Evolutionary conservation across 2,113 vertebrate species (phyloP).

Genomic region (Alosa alosa): DNA sequence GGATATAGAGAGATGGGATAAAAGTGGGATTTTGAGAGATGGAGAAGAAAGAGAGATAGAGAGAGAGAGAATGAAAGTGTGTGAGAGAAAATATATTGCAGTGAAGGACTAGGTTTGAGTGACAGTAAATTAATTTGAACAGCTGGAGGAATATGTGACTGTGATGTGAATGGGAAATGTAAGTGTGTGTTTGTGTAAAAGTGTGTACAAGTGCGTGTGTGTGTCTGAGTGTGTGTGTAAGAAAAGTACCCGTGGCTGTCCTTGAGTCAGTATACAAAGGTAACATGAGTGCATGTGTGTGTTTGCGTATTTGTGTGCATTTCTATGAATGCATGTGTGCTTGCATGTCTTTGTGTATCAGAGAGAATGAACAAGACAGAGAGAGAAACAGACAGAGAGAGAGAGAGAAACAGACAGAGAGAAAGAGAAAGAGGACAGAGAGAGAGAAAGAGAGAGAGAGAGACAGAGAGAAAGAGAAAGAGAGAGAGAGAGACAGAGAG

Average conservation of each 20-base stretch:
- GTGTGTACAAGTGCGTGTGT: not conserved
- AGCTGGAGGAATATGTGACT: slow-evolving; percentile 6
- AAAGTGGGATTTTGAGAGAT: not conserved
- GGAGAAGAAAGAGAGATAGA: not conserved
- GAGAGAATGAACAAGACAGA: not conserved
- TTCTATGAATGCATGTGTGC: not conserved
- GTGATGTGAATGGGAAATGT: slow-evolving; percentile 6
- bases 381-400: not conserved
- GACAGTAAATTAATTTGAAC: slow-evolving; percentile 13
- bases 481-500: slow-evolving; percentile 10
- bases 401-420: slow-evolving; percentile 1
- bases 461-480: not conserved
- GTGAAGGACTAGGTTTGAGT: slow-evolving; percentile 1
- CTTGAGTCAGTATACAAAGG: not conserved
- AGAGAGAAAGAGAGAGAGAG: not conserved
- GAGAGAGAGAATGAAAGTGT: not conserved
- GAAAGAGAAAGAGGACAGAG: not conserved
- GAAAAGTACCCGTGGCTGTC: not conserved
- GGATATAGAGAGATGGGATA: too few species aligned
- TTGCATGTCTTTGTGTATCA: not conserved
- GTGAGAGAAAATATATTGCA: not conserved
- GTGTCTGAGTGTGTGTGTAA: not conserved
- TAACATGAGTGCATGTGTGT: not conserved
- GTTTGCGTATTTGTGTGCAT: not conserved
- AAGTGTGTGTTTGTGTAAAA: not conserved